Base-by-base conservation (phyloP, 2,888 invertebrate species). In the Tiphia femorata region DNA sequence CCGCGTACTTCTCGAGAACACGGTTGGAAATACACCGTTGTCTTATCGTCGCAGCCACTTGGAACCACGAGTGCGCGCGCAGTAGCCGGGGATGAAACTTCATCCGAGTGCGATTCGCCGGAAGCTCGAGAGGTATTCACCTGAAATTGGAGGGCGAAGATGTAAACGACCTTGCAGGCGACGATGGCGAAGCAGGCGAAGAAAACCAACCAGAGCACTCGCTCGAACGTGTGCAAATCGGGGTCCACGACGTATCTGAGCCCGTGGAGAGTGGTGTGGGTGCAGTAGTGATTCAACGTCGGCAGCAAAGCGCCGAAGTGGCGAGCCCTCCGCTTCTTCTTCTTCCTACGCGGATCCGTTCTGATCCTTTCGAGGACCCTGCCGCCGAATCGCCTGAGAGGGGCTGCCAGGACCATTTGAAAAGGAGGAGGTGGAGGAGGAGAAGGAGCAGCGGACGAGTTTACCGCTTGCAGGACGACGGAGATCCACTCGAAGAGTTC, bases 141-240 rank as follows among this genome's bases (percentile, higher is more conserved):
- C 66, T 69, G 58, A n/a, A 58, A 59, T 35, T 56, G 38, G 6
- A 16, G 5, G 5, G 53, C 58, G 12, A 69, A 38, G 12, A 49
- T 49, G 27, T 35, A 62, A 30, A 69, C 64, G 8, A 59, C 42
- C n/a, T 49, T 54, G 12, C 58, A 59, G 7, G 73, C 63, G 16
- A 69, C 59, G 17, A 63, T 30, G 2, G 74, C 48, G 8, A 72
- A 77, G 2, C 62, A 14, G 12, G 59, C 10, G 40, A 78, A 72
- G 3, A 76, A 27, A 4, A 60, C n/a, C 6, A 67, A 20, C 79
- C 79, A 79, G 30, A 79, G 58, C 3, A 69, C 29, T 44, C 78
- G 54, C 19, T 62, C 72, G 27, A 67, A 40, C 41, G 20, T 12
- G 40, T 67, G 64, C 19, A 63, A 41, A 16, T 60, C 41, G 4